phyloP scores from a whole-genome alignment of 2,888 invertebrate species.

The Idaea straminata region DNA sequence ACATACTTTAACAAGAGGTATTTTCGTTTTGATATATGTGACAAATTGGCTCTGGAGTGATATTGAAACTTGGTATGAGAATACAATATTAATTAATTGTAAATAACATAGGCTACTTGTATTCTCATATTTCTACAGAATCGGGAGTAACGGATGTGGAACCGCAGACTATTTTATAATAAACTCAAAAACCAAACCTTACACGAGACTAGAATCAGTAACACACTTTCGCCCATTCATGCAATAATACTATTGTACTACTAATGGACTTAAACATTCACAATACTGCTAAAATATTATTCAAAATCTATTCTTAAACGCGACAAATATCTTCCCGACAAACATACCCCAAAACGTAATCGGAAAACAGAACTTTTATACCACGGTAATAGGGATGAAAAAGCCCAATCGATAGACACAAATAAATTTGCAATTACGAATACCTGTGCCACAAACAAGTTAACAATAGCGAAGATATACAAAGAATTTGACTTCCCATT shows the following conservation, averaged over 20 bases:
- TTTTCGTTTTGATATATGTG: no score
- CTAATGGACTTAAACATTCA: slow-evolving; percentile 46
- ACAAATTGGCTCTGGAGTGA: no score
- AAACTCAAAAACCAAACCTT: slow-evolving; percentile 10
- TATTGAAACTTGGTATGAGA: no score
- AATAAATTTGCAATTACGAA: slow-evolving; percentile 24
- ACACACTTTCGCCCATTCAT: slow-evolving; percentile 23
- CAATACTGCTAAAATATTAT: slow-evolving; percentile 40
- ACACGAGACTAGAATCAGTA: slow-evolving; percentile 7
- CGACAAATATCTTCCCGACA: slow-evolving; percentile 18
- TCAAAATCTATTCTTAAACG: slow-evolving; percentile 20
- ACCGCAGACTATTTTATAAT: neutral
- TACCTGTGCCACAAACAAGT: slow-evolving; percentile 47
- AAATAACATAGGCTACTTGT: no score
- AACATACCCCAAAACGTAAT: slow-evolving; percentile 7
- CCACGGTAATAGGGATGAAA: neutral
- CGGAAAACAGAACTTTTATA: slow-evolving; percentile 4
- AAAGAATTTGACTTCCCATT: slow-evolving; percentile 52
- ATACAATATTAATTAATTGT: no score
- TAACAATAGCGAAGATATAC: slow-evolving; percentile 38
- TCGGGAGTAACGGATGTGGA: no score
- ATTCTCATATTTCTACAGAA: neutral
- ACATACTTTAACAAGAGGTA: no score
- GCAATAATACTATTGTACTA: slow-evolving; percentile 28
- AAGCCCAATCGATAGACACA: neutral